phyloP scores from a whole-genome alignment of 2,888 invertebrate species.

The Apodemia hepburni region DNA sequence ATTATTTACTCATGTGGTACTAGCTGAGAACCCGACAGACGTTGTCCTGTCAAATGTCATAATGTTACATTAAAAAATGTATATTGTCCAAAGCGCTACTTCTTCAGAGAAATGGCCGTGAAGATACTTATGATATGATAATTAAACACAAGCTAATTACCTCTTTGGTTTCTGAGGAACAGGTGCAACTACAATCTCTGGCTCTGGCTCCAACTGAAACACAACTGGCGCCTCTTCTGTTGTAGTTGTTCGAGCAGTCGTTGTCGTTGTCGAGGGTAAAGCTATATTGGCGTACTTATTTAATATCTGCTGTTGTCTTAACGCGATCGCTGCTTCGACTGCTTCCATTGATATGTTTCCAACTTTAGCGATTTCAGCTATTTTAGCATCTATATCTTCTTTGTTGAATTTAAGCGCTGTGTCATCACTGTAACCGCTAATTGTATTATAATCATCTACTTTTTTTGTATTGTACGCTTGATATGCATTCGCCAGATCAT shows the following conservation, averaged over 20 bases:
- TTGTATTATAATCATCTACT: slow-evolving; percentile 70
- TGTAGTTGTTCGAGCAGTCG: slow-evolving; percentile 65
- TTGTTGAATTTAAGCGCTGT: slow-evolving; percentile 61
- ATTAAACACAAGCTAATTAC: slow-evolving; percentile 36
- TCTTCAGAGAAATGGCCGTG: too few relatives aligned
- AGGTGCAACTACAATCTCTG: slow-evolving; percentile 55
- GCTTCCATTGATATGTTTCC: slow-evolving; percentile 90
- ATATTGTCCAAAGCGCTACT: too few relatives aligned
- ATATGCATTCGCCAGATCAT: slow-evolving; percentile 55
- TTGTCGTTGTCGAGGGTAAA: slow-evolving; percentile 67
- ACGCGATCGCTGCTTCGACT: slow-evolving; percentile 86
- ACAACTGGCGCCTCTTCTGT: slow-evolving; percentile 49
- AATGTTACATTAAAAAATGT: too few relatives aligned
- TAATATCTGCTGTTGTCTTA: slow-evolving; percentile 85
- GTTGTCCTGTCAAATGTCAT: too few relatives aligned
- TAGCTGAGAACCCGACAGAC: too few relatives aligned
- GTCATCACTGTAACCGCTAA: slow-evolving; percentile 69
- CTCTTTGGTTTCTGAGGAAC: slow-evolving; percentile 61
- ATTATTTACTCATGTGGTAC: too few relatives aligned
- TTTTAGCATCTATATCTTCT: slow-evolving; percentile 69
- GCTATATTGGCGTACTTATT: slow-evolving; percentile 77
- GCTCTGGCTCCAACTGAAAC: slow-evolving; percentile 59
- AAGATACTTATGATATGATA: too few relatives aligned
- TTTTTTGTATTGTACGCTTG: slow-evolving; percentile 67
- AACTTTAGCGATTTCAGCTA: slow-evolving; percentile 81